These are phyloP conservation scores for Mohoua ochrocephala DNA, from an alignment of 2,113 vertebrate genomes.

Conservation along the genomic window DNA sequence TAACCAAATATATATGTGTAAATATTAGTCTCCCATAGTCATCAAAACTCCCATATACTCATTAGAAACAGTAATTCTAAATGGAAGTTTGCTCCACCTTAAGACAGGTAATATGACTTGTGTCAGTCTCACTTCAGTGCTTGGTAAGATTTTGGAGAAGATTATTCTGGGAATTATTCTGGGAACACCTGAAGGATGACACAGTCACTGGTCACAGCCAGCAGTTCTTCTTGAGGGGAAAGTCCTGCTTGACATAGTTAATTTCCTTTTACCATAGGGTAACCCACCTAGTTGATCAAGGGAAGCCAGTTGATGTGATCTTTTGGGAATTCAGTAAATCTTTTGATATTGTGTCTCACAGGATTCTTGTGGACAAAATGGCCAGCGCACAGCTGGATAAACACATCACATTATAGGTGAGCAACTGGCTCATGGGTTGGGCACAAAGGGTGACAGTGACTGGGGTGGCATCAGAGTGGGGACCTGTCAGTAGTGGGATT, in stretches of 20 bases:
- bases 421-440: fast-evolving
- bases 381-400: background rate
- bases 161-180: background rate
- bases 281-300: background rate
- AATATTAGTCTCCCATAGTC: background rate
- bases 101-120: background rate
- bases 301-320: background rate
- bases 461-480: too few relatives aligned
- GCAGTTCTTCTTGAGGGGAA: background rate
- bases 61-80: background rate
- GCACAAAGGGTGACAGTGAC: background rate
- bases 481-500: background rate
- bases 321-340: background rate
- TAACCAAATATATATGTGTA: background rate
- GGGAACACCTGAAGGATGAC: background rate
- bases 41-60: background rate
- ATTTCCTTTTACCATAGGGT: background rate
- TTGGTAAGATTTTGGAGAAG: background rate
- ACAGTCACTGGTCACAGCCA: background rate
- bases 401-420: background rate
- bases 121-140: background rate
- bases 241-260: background rate
- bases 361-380: background rate
- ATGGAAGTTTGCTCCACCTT: background rate
- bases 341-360: background rate